phyloP scores from a whole-genome alignment of 2,888 invertebrate genomes.

The Zygaena filipendulae region DNA sequence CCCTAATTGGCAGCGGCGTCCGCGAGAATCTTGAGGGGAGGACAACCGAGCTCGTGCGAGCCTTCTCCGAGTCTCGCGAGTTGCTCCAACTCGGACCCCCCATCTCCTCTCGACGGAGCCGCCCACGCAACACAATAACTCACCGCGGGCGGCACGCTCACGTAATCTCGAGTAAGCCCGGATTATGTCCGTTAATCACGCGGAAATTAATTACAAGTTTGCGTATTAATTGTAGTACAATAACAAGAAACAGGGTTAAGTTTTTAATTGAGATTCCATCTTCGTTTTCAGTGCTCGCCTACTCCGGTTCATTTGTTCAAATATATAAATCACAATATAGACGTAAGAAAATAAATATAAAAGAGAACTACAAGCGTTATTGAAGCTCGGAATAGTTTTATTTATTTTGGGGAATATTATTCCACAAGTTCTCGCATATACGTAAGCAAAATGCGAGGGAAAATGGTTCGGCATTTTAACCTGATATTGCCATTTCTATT shows the following conservation, averaged over 20 bases:
- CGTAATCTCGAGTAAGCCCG: conserved; percentile 65
- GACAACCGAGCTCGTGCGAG: conserved; percentile 51
- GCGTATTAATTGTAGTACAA: conserved; percentile 64
- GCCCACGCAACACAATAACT: conserved; percentile 49
- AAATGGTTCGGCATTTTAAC: conserved; percentile 50
- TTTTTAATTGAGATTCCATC: no score
- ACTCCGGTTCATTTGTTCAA: no score
- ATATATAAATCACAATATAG: no score
- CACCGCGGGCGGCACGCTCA: conserved; percentile 51
- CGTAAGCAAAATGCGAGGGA: conserved; percentile 24
- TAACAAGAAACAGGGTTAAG: conserved; percentile 49
- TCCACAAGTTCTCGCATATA: no score
- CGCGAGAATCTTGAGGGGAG: conserved; percentile 70
- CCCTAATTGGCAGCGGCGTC: conserved; percentile 69
- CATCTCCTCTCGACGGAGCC: conserved; percentile 21
- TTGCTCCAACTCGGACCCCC: conserved; percentile 26
- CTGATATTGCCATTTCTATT: conserved; percentile 59
- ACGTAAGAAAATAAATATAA: no score
- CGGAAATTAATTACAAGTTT: conserved; percentile 68
- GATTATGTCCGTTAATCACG: conserved; percentile 66
- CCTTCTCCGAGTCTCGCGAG: conserved; percentile 49
- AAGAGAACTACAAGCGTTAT: no score
- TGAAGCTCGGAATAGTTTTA: no score
- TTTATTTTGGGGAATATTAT: no score
- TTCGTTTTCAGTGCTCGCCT: no score